A percentile compares a stretch with the other conserved stretches of the same genome.
Evolutionary conservation across 2,113 vertebrate genomes (phyloP).

Genomic region (Cryptotis parvus): DNA sequence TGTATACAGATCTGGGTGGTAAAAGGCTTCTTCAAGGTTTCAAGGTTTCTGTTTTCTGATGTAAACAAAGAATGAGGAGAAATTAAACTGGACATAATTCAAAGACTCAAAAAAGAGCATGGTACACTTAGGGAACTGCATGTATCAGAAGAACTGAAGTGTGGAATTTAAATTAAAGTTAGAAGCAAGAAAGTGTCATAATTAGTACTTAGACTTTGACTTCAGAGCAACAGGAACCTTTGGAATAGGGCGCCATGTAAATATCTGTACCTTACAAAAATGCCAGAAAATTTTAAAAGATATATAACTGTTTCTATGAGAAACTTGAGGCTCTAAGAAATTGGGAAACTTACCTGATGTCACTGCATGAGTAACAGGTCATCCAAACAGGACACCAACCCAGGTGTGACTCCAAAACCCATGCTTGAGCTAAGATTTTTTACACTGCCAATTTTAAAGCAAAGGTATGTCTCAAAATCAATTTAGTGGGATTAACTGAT

Average conservation of each 20-base stretch:
- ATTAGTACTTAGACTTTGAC: no score
- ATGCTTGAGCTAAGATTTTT: neutral
- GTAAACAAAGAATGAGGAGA: constrained; percentile 14
- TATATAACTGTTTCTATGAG: neutral
- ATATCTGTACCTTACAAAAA: constrained; percentile 1
- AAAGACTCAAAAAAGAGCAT: neutral
- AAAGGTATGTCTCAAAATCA: constrained; percentile 15
- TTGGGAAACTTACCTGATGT: neutral
- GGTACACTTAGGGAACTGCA: neutral
- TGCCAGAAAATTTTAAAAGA: neutral
- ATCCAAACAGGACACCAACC: constrained; percentile 4
- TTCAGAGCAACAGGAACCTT: neutral
- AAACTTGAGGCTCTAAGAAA: constrained; percentile 25
- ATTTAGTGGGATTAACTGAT: neutral
- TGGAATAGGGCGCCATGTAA: neutral
- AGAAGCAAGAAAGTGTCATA: neutral
- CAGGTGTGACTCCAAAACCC: neutral
- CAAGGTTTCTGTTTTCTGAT: neutral
- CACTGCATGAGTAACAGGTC: no score
- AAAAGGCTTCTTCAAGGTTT: neutral
- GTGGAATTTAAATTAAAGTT: neutral
- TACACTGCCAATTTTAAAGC: neutral
- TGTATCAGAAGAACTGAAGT: neutral
- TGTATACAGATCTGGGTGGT: neutral
- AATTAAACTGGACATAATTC: neutral